A percentile compares a stretch with the other conserved stretches of the same genome.
phyloP scores from a whole-genome alignment of 2,888 invertebrate genomes.

The Pachydiplax longipennis region DNA sequence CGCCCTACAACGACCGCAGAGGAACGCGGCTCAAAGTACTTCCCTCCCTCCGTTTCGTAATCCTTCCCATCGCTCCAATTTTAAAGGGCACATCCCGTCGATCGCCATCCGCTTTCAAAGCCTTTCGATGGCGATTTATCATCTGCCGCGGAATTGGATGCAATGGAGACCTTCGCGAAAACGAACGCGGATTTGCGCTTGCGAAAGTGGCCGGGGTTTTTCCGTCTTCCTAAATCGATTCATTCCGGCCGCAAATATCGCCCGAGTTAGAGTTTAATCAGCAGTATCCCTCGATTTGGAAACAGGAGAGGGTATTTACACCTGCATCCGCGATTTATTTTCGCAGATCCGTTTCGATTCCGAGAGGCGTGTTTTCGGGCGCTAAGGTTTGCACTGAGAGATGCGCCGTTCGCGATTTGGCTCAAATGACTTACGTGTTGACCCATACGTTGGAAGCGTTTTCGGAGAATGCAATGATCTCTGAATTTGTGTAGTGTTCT shows the following conservation, averaged over 20 bases:
- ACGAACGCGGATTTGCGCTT: neutral
- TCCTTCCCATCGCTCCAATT: neutral
- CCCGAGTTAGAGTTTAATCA: neutral
- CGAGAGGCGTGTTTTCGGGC: neutral
- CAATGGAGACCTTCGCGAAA: neutral
- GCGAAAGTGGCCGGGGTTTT: neutral
- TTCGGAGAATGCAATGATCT: neutral
- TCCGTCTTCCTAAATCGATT: neutral
- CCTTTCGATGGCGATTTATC: neutral
- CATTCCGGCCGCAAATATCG: neutral
- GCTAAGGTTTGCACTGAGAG: neutral
- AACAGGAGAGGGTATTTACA: neutral
- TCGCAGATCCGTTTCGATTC: neutral
- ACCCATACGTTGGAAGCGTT: neutral
- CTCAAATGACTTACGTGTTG: neutral
- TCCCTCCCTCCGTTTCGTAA: neutral
- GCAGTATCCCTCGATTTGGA: neutral
- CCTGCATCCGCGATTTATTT: neutral
- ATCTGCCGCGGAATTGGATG: neutral
- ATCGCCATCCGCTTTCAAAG: neutral
- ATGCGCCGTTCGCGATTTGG: neutral
- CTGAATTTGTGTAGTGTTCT: no score
- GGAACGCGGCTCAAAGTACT: neutral
- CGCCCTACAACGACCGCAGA: neutral
- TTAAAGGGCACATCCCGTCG: neutral